Evolutionary conservation across 2,113 vertebrate genomes (phyloP).

Genomic region (Camelus dromedarius): DNA sequence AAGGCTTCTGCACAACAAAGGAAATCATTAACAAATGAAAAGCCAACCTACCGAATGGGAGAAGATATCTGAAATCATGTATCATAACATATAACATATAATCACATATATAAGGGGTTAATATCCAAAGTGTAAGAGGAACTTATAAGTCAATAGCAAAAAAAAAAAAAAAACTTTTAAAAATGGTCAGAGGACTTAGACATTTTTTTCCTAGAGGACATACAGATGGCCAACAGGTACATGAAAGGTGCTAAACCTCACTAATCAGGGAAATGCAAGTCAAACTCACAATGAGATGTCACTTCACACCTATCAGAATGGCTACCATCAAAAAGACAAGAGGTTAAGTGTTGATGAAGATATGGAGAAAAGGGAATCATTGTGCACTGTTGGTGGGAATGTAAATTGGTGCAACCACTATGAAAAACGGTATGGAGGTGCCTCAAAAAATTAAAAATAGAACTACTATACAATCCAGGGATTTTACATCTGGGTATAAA

Average conservation of each 20-base stretch:
- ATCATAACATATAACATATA: too few relatives aligned
- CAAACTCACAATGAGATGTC: neutral
- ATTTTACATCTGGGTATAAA: neutral
- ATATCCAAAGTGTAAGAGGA: neutral
- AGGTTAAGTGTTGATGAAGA: neutral
- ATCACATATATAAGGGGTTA: neutral
- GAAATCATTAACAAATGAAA: neutral
- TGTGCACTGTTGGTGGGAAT: neutral
- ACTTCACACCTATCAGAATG: neutral
- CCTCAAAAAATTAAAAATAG: neutral
- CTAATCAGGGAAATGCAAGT: neutral
- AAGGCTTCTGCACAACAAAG: neutral
- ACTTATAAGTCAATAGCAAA: neutral
- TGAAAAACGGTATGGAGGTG: neutral
- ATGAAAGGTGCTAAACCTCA: neutral
- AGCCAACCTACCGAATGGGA: neutral
- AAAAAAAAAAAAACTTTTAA: neutral
- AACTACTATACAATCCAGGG: too few relatives aligned
- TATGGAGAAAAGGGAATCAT: neutral
- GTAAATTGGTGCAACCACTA: neutral
- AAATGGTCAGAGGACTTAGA: neutral
- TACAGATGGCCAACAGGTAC: neutral
- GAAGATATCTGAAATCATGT: neutral
- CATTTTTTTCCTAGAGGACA: neutral
- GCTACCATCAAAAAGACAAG: neutral